Evolutionary conservation across 2,113 vertebrate genomes (phyloP).

Genomic region (Scalopus aquaticus): DNA sequence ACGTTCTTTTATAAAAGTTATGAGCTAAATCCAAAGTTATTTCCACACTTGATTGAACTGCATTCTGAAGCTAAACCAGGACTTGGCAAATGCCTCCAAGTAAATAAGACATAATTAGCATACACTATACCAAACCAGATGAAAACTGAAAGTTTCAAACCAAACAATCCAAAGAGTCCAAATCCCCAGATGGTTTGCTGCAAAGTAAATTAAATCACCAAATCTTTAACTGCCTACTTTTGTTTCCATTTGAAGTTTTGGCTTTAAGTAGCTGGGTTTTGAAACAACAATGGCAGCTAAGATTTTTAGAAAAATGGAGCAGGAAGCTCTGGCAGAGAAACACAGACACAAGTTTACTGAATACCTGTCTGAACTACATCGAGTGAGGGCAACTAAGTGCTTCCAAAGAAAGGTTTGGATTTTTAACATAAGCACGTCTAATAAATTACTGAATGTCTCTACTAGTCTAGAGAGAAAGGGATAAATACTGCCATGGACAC

Average conservation of each 20-base stretch:
- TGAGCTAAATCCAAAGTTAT: conserved; percentile 14
- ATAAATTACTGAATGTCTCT: not conserved
- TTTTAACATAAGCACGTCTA: not conserved
- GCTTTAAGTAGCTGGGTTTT: not conserved
- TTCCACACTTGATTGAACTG: not conserved
- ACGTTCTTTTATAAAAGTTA: conserved; percentile 26
- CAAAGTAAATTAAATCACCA: conserved; percentile 8
- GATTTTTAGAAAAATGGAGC: not conserved
- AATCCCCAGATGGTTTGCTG: not conserved
- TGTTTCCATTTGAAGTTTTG: not conserved
- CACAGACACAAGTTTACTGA: not conserved
- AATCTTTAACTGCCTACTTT: conserved; percentile 11
- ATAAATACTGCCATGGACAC: conserved; percentile 41
- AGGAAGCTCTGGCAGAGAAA: not conserved
- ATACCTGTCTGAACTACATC: not conserved
- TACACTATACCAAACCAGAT: not conserved
- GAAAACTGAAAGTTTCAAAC: conserved; percentile 22
- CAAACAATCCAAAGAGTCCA: conserved; percentile 1
- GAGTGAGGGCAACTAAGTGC: not conserved
- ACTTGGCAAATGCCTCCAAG: not conserved
- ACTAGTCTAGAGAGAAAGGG: not conserved
- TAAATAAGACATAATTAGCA: not conserved
- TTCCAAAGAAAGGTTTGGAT: not conserved
- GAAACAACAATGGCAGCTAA: not conserved
- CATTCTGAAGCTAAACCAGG: not conserved